These are phyloP conservation scores for Ectobius pallidus DNA, from an alignment of 2,888 invertebrate species.

Conservation along the genomic window DNA sequence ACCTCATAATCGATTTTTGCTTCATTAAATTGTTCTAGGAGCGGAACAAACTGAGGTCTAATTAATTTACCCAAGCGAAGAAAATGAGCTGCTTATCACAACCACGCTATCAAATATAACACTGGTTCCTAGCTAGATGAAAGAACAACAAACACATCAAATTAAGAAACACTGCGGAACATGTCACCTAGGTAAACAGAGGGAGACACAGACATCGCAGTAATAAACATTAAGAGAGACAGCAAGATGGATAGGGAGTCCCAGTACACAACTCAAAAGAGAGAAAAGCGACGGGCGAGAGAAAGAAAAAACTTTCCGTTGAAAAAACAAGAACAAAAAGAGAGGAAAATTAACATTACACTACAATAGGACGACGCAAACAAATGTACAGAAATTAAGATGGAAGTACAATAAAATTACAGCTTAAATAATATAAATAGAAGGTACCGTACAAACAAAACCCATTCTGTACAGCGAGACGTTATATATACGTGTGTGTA, in stretches of 20 bases:
- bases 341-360: slow-evolving; percentile 15
- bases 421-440: too few relatives aligned
- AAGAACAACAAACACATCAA: slow-evolving; percentile 2
- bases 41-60: too few relatives aligned
- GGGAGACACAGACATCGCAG: not conserved
- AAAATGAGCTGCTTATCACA: too few relatives aligned
- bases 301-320: not conserved
- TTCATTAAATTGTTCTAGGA: too few relatives aligned
- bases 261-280: not conserved
- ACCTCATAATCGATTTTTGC: too few relatives aligned
- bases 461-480: too few relatives aligned
- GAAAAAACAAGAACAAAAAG: slow-evolving; percentile 7
- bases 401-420: not conserved
- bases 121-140: too few relatives aligned
- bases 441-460: too few relatives aligned
- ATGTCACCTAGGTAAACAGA: not conserved
- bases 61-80: too few relatives aligned
- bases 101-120: too few relatives aligned
- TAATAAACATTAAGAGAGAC: slow-evolving; percentile 22
- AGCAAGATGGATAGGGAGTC: slow-evolving; percentile 13
- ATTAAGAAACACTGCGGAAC: slow-evolving; percentile 3
- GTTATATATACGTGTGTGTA: too few relatives aligned
- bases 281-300: not conserved
- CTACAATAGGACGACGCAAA: not conserved
- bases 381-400: slow-evolving; percentile 18